Evolutionary conservation across 2,113 vertebrate species (phyloP), one percentile per base, ranked within the genome.

Genomic region (Thalassarche chlororhynchos): DNA sequence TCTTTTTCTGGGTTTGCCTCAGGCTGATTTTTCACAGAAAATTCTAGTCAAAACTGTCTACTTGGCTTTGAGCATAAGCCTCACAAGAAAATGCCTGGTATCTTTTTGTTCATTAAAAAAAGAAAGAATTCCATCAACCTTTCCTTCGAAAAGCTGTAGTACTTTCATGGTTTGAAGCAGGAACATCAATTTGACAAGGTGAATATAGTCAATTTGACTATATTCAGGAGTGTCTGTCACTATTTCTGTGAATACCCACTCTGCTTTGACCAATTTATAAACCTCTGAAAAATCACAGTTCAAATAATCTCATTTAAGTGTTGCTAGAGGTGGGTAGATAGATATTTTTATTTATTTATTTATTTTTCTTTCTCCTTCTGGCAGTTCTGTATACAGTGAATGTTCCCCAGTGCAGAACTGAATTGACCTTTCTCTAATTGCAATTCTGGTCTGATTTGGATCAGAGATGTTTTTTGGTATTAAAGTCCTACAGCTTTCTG

Each of bases 281-380:
- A 87, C 9, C 16, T 80, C 36, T 77, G 84, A 65, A 91, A 85
- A 93, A 93, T 24, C 17, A 34, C 32, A 19, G 9, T 89, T 94
- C 32, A 57, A 62, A 84, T 81, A 66, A 42, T 58, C 24, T 76
- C 24, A 34, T 60, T 12, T 55, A 23, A 75, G 8, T 62, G 9
- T 60, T 91, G 28, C 21, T 51, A 70, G 42, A 81, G 52, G 36
- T 78, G 23, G 7, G 17, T 57, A 54, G 21, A 15, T 46, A 15
- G 9, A n/a, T 3, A 9, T 51, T 13, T 21, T 23, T 5, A 1
- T 15, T 1, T 10, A 31, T 16, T 14, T 5, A 5, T 17, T 10
- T 49, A 44, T 52, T 71, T n/a, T 24, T 26, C 4, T 10, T 17
- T 24, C 17, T 9, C 15, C 47, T 74, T 31, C 61, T 29, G 10